Base-by-base conservation (phyloP, 2,888 invertebrate species). In the Melanostoma scalare region DNA sequence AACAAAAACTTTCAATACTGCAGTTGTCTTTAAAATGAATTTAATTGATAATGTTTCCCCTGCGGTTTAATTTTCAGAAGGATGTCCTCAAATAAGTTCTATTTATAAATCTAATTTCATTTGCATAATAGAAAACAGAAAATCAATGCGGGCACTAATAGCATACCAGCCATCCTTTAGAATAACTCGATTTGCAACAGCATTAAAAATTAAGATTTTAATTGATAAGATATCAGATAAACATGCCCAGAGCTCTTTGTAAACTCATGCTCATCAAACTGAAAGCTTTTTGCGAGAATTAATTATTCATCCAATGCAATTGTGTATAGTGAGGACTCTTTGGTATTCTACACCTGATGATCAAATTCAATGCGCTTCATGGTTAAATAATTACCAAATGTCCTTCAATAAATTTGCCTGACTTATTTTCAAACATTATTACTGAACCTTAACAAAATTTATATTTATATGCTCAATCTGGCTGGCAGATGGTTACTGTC, bases 201-300 rank as follows among this genome's bases (percentile, higher is more conserved):
- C 46, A 72, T 67, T 46, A 35, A 53, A 60, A 72, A 78, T 78
- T 65, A 67, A 67, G 44, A 60, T 67, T 72, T 58, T 53, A 67
- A 72, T 78, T 78, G 65, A 78, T 78, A 65, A 67, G 65, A 72
- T 40, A 67, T 60, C 52, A 30, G 20, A 44, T 10, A 46, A 60
- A 35, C 46, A 6, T 60, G 60, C 58, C 42, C n/a, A 42, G 6
- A n/a, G 42, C 44, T 42, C 42, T 42, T 42, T 42, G 42, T 9
- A 42, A 10, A 42, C 9, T n/a, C 42, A 8, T 42, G 42, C n/a
- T n/a, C 42, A 42, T 8, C 44, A 46, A 10, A 46, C 44, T 46
- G 44, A 46, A 46, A 46, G 44, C 10, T 46, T 46, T 46, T 10
- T 10, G 4, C 5, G 10, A 46, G 10, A 46, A 46, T 46, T 10